Percentiles rank a stretch among this genome's conserved stretches.
Evolutionary conservation across 2,113 vertebrate genomes (phyloP).

Genomic region (Chrysemys picta): DNA sequence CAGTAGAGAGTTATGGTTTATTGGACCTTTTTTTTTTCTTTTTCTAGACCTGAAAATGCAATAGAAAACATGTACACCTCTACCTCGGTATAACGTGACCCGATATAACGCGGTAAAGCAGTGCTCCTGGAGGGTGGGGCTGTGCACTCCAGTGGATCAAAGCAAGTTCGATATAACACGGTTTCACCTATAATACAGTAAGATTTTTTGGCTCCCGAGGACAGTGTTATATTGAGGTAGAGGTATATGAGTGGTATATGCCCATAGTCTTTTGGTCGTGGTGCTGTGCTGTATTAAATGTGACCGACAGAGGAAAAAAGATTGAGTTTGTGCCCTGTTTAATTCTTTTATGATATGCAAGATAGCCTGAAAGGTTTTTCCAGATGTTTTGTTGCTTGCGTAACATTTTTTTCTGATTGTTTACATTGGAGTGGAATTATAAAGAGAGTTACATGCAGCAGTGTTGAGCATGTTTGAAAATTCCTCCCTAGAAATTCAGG

Average conservation of each 20-base stretch:
- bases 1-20: conserved; percentile 19
- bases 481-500: accelerated
- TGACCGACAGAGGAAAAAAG: neutral
- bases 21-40: conserved; percentile 34
- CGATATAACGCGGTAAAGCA: too few relatives aligned
- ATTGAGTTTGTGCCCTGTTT: neutral
- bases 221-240: too few relatives aligned
- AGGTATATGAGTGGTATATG: conserved; percentile 2
- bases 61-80: neutral
- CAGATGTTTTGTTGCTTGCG: neutral
- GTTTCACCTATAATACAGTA: too few relatives aligned
- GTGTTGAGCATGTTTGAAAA: neutral
- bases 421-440: neutral
- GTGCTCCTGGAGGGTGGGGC: too few relatives aligned
- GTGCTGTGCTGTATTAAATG: neutral
- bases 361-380: neutral
- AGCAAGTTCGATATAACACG: too few relatives aligned
- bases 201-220: too few relatives aligned
- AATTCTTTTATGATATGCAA: neutral
- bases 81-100: too few relatives aligned
- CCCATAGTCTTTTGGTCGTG: neutral
- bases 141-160: too few relatives aligned
- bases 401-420: neutral
- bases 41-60: conserved; percentile 30
- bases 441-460: neutral